phyloP scores from a whole-genome alignment of 92 coral and sea anemone species.

The Pocillopora meandrina region DNA sequence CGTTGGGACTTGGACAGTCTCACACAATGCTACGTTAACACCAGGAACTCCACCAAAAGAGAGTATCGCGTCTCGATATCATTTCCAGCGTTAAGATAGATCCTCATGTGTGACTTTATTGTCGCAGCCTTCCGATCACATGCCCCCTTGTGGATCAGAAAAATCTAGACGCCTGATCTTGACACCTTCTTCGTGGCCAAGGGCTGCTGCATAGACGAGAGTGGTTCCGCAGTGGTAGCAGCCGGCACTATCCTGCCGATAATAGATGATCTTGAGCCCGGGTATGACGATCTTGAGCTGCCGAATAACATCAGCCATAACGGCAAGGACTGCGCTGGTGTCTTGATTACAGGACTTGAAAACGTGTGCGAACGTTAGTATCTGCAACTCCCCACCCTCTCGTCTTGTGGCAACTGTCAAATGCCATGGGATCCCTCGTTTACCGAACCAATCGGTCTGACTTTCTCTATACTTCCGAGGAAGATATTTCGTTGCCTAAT shows the following conservation, averaged over 20 bases:
- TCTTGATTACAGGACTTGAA: background rate
- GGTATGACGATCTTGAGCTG: conserved; percentile 27
- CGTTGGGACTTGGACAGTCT: conserved; percentile 21
- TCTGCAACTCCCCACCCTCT: conserved; percentile 18
- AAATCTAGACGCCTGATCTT: conserved; percentile 56
- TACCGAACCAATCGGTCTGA: conserved; percentile 43
- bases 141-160: conserved; percentile 60
- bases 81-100: conserved; percentile 62
- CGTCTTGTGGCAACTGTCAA: conserved; percentile 35
- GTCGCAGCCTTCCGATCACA: conserved; percentile 73
- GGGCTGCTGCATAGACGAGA: conserved; percentile 36
- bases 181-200: conserved; percentile 37
- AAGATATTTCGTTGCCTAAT: conserved; percentile 48
- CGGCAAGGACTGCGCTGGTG: conserved; percentile 2
- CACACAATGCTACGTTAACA: conserved; percentile 54
- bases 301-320: conserved; percentile 19
- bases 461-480: conserved; percentile 42
- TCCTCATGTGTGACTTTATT: conserved; percentile 63
- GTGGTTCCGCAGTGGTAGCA: conserved; percentile 35
- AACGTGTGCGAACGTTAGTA: conserved; percentile 27
- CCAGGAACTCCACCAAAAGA: conserved; percentile 64
- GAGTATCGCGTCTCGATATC: conserved; percentile 62
- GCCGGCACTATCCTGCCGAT: conserved; percentile 22
- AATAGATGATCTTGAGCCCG: background rate
- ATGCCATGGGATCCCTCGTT: conserved; percentile 43